A percentile compares a stretch with the other conserved stretches of the same genome.
Conservation (phyloP, 1,140 invertebrate species). For the Drosophila burlai region DNA sequence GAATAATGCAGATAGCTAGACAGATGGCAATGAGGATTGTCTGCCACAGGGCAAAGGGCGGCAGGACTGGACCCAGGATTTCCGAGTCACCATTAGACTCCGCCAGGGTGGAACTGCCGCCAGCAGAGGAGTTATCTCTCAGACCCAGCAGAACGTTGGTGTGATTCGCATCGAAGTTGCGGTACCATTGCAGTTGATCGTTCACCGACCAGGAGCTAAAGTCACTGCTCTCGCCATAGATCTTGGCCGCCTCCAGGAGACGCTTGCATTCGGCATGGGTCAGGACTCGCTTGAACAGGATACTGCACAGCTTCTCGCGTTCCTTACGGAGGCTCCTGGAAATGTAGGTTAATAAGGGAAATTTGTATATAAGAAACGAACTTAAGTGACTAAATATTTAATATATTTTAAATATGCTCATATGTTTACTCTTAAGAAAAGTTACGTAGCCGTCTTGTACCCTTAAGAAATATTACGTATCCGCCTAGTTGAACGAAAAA, state of each 20-base stretch:
- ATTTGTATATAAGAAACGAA: background rate
- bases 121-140: constrained; percentile 36
- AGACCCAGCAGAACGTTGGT: constrained; percentile 45
- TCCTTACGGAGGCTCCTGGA: constrained; percentile 88
- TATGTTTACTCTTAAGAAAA: background rate
- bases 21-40: constrained; percentile 96
- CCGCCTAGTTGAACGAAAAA: background rate
- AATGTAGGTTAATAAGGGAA: background rate
- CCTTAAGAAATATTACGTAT: background rate
- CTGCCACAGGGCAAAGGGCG: constrained; percentile 96
- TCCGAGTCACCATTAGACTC: constrained; percentile 56
- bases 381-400: background rate
- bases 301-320: constrained; percentile 89
- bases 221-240: constrained; percentile 80
- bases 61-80: constrained; percentile 88
- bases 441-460: background rate
- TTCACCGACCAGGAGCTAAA: constrained; percentile 70
- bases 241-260: constrained; percentile 85
- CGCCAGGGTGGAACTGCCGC: constrained; percentile 24
- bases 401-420: background rate
- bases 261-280: constrained; percentile 87
- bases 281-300: constrained; percentile 88
- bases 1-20: constrained; percentile 94
- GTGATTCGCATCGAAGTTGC: constrained; percentile 67
- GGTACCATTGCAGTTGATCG: constrained; percentile 70